phyloP scores from a whole-genome alignment of 35 echinoderm and acorn worm genomes.

The Stichopus chloronotus region DNA sequence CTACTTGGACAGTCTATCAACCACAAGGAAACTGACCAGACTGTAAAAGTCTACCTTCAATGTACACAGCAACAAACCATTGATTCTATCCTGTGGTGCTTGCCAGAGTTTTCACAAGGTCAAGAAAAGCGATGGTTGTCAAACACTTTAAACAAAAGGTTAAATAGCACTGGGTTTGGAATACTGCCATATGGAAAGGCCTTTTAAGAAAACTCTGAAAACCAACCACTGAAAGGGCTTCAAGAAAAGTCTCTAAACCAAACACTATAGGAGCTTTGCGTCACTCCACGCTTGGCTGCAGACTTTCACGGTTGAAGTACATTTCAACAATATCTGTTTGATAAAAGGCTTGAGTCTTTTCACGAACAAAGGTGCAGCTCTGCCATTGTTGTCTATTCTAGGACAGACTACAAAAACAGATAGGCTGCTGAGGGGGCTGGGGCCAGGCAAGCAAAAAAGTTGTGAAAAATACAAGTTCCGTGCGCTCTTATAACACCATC shows the following conservation, averaged over 20 bases:
- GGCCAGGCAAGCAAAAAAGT: neutral
- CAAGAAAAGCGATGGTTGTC: too few relatives aligned
- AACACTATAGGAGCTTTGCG: neutral
- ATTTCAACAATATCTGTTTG: conserved; percentile 21
- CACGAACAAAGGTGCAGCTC: neutral
- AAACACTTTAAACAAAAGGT: neutral
- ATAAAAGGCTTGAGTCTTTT: neutral
- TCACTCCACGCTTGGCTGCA: neutral
- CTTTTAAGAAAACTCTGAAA: neutral
- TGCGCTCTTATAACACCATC: neutral
- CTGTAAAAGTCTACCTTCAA: too few relatives aligned
- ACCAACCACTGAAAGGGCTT: neutral
- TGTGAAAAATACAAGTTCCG: conserved; percentile 25
- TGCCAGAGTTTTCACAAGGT: too few relatives aligned
- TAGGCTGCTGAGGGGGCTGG: neutral
- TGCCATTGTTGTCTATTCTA: neutral
- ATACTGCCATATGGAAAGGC: neutral
- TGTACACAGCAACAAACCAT: too few relatives aligned
- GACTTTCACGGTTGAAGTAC: neutral
- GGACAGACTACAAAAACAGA: neutral
- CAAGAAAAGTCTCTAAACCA: neutral
- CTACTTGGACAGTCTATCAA: too few relatives aligned
- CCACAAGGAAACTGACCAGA: too few relatives aligned
- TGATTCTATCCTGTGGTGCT: too few relatives aligned
- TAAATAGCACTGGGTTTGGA: neutral